Conservation (phyloP, 1,140 invertebrate species). For the Brachionus calyciflorus region DNA sequence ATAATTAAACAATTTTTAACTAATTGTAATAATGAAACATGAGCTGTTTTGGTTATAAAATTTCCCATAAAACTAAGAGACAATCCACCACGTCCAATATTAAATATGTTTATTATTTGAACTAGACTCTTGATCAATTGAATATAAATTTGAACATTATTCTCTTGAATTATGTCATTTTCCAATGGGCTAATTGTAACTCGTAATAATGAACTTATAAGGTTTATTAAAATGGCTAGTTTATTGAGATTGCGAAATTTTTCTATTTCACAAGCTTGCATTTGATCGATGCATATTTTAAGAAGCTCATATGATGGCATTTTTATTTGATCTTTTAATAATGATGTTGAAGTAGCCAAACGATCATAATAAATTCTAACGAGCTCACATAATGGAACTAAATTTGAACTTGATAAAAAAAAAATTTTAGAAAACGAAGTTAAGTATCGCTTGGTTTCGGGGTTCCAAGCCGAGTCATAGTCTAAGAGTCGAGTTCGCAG, state of each 20-base stretch:
- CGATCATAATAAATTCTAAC: neutral
- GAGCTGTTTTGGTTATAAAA: conserved; percentile 43
- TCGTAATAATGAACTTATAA: conserved; percentile 2
- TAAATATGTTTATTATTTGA: conserved; percentile 42
- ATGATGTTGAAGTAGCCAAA: neutral
- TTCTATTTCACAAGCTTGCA: conserved; percentile 45
- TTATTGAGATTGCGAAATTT: conserved; percentile 39
- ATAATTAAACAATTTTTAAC: conserved; percentile 24
- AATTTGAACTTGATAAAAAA: neutral
- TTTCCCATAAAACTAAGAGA: conserved; percentile 38
- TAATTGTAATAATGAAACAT: conserved; percentile 24
- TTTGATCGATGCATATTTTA: conserved; percentile 36
- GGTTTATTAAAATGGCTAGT: conserved; percentile 26
- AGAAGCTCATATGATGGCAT: conserved; percentile 25
- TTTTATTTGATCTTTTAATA: neutral
- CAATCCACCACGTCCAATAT: conserved; percentile 28
- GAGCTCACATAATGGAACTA: conserved; percentile 6
- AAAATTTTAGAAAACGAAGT: too few relatives aligned
- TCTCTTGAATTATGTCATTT: neutral
- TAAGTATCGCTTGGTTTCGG: too few relatives aligned
- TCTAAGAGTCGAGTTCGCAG: too few relatives aligned
- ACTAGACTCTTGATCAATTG: conserved; percentile 32
- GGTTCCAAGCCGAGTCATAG: too few relatives aligned
- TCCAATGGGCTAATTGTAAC: neutral
- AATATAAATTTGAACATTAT: neutral